Evolutionary conservation across 2,797 vertebrate genomes (phyloP).

Genomic region (Clarias platycephalus): DNA sequence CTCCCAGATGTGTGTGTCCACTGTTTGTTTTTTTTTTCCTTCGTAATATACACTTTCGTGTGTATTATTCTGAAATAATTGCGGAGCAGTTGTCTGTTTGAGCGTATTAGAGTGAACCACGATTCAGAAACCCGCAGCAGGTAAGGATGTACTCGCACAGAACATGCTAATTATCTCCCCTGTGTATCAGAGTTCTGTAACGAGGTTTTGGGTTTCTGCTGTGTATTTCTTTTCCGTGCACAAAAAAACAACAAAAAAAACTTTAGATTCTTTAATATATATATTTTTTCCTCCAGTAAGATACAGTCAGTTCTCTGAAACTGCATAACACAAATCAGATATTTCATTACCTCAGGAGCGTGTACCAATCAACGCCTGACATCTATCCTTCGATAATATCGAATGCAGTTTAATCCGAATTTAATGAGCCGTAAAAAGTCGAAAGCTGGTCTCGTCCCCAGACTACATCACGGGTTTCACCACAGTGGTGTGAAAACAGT

Average conservation of each 20-base stretch:
- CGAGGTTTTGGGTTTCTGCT: neutral
- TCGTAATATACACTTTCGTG: neutral
- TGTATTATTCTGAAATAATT: constrained; percentile 5
- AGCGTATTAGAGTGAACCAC: constrained; percentile 8
- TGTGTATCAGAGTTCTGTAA: neutral
- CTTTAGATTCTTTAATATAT: neutral
- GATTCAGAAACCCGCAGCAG: constrained; percentile 25
- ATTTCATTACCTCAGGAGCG: constrained; percentile 13
- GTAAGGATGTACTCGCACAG: neutral
- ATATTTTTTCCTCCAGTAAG: neutral
- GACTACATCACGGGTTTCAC: constrained; percentile 23
- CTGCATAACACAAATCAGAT: neutral
- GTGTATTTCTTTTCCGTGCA: neutral
- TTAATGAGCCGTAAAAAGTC: constrained; percentile 22
- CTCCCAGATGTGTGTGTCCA: neutral
- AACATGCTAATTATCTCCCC: constrained; percentile 34
- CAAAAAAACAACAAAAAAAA: too few species aligned
- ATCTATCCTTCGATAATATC: constrained; percentile 16
- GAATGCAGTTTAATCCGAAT: constrained; percentile 28
- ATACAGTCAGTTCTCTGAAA: neutral
- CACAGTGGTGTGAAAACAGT: constrained; percentile 55
- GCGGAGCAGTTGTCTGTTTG: neutral
- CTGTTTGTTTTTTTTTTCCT: neutral
- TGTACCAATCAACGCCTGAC: constrained; percentile 17
- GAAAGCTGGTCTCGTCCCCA: constrained; percentile 37